Evolutionary conservation across 2,888 invertebrate species (phyloP).

Genomic region (Acrocera orbiculus): DNA sequence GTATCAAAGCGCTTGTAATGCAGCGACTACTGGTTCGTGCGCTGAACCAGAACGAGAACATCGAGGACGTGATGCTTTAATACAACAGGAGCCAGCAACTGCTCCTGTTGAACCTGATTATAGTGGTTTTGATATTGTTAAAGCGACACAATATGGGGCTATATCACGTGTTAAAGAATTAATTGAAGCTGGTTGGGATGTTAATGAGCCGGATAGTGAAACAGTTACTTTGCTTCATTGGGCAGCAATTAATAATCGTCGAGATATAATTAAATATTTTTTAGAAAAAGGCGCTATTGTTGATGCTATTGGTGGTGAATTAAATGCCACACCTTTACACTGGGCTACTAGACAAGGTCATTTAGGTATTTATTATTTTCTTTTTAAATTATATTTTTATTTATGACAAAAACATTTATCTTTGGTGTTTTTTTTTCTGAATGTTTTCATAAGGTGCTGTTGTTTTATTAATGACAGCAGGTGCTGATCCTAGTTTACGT

Average conservation of each 20-base stretch:
- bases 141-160: slow-evolving; percentile 93
- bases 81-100: slow-evolving; percentile 42
- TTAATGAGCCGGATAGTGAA: slow-evolving; percentile 86
- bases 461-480: slow-evolving; percentile 45
- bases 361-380: slow-evolving; percentile 26
- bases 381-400: slow-evolving; percentile 38
- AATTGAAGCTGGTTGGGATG: slow-evolving; percentile 82
- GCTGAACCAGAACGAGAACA: slow-evolving; percentile 43
- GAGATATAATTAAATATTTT: slow-evolving; percentile 78
- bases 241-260: slow-evolving; percentile 96
- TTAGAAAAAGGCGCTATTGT: slow-evolving; percentile 72
- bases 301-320: slow-evolving; percentile 89
- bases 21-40: slow-evolving; percentile 46
- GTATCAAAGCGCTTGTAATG: slow-evolving; percentile 58
- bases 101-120: slow-evolving; percentile 52
- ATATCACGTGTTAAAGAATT: slow-evolving; percentile 66
- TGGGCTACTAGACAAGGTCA: slow-evolving; percentile 96
- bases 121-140: slow-evolving; percentile 78
- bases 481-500: slow-evolving; percentile 68
- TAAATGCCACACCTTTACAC: slow-evolving; percentile 90
- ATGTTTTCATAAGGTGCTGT: slow-evolving; percentile 44
- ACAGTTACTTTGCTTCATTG: slow-evolving; percentile 96
- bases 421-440: no score
- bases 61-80: slow-evolving; percentile 25
- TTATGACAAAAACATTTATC: no score